phyloP scores from a whole-genome alignment of 1,140 invertebrate species.

The Drosophila eugracilis region DNA sequence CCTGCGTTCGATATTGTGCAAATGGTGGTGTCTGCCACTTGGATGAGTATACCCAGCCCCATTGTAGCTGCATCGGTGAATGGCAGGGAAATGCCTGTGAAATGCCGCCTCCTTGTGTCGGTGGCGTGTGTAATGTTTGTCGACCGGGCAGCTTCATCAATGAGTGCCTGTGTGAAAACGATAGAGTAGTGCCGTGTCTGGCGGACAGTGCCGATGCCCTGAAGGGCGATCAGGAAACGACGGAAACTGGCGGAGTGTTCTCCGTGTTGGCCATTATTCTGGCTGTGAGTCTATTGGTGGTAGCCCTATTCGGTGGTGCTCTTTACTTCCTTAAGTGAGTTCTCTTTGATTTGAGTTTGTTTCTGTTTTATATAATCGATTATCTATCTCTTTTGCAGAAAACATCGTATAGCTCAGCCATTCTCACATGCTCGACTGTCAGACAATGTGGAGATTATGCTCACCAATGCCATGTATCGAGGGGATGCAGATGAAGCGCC shows the following conservation, averaged over 20 bases:
- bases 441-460: conserved; percentile 91
- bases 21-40: conserved; percentile 87
- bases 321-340: conserved; percentile 80
- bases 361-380: neutral
- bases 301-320: conserved; percentile 69
- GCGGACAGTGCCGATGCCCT: conserved; percentile 71
- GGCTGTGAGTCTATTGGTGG: conserved; percentile 48
- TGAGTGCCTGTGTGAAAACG: conserved; percentile 82
- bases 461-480: conserved; percentile 93
- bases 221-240: conserved; percentile 51
- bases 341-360: neutral
- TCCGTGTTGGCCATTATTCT: conserved; percentile 67
- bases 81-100: conserved; percentile 87
- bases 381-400: conserved; percentile 58
- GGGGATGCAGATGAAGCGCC: conserved; percentile 88
- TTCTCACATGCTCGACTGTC: conserved; percentile 92
- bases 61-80: conserved; percentile 87
- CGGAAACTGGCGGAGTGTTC: conserved; percentile 53
- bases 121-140: conserved; percentile 87
- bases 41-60: conserved; percentile 76
- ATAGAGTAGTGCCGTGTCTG: conserved; percentile 67
- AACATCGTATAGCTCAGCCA: conserved; percentile 86
- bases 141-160: conserved; percentile 83
- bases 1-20: conserved; percentile 87
- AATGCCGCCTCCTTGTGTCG: conserved; percentile 85